Base-by-base conservation (phyloP, 2,888 invertebrate genomes). In the Lacanobia wlatinum region DNA sequence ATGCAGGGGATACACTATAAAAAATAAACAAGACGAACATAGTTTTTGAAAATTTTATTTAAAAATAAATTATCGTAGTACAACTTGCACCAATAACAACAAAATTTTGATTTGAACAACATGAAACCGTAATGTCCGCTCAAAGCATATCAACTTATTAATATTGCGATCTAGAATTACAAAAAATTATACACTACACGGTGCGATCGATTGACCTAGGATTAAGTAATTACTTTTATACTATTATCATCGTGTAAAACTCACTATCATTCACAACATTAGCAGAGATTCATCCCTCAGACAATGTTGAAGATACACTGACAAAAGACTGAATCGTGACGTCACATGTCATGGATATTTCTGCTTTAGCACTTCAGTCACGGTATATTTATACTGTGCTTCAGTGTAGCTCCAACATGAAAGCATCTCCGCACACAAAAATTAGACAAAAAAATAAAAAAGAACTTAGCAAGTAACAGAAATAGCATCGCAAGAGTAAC, bases 51-150 rank as follows among this genome's bases (percentile, higher is more conserved):
- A 90, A 80, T 95, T 96, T 96, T 95, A 95, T 96, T 96, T 94
- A 96, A 96, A 96, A 96, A 96, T 96, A 96, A 96, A 96, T 96
- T 95, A 96, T 95, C 88, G 92, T 93, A 94, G 94, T 94, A 95
- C 95, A 95, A 94, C 92, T 96, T 94, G 95, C 95, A 96, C 94
- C 95, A 94, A 94, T 96, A 96, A 96, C 95, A 96, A 96, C 95
- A 95, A 94, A 96, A 96, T 95, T 95, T 95, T 94, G 94, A 94
- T 95, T 94, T 92, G 91, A 94, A 94, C 93, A 95, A 94, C 92
- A 91, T 91, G 93, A 94, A 95, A 93, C 92, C 91, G 87, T 90
- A 93, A 93, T 92, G 89, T 93, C 92, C 92, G 93, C 93, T 93
- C 93, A 92, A 95, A 95, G 95, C 95, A 89, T 90, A 90, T 90